Evolutionary conservation across 2,888 invertebrate species (phyloP), one percentile per base, ranked within the genome.

Genomic region (Caenorhabditis panamensis): DNA sequence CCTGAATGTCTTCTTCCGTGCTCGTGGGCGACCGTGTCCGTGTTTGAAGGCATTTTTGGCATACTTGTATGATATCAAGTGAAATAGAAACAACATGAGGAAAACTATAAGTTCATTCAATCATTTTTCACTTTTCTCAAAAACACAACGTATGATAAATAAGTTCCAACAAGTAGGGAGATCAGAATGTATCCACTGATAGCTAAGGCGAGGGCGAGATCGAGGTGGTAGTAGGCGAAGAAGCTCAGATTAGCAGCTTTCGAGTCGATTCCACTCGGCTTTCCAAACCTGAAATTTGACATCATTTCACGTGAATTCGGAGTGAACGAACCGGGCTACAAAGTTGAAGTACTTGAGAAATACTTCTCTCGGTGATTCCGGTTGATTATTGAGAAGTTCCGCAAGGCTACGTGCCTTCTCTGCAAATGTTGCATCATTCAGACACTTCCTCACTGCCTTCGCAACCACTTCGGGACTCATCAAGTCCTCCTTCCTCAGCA

Each of bases 331-430:
- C 76, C 67, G 67, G 76, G 76, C 67, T 68, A 64, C 76, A 76
- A 76, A 76, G n/a, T 76, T 68, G n/a, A 76, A 64, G 13, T 76
- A 68, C 31, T 76, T 76, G 53, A 76, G 18, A 26, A 76, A 68
- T 11, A 68, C 56, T n/a, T 76, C 76, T 61, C 54, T 41, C 24
- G 76, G 67, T 22, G 67, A 62, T 20, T 62, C 54, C 22, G 77
- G 69, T 20, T 77, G 77, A 64, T 77, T 77, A 18, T 63, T 53
- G 16, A 77, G 36, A 5, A 77, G 20, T 41, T 56, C 22, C 24
- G 77, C 68, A 2, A 77, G 64, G 6, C 59, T 47, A 11, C 44
- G 18, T 24, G 77, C 77, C 36, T 41, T 69, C 49, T 24, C 26
- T 28, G 58, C 44, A 36, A 44, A 77, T 9, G 4, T 26, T 63